Percentiles rank a stretch among this genome's conserved stretches.
These are phyloP conservation scores for Muscicapa comitata DNA, from an alignment of 2,797 vertebrate genomes.

Conservation along the genomic window DNA sequence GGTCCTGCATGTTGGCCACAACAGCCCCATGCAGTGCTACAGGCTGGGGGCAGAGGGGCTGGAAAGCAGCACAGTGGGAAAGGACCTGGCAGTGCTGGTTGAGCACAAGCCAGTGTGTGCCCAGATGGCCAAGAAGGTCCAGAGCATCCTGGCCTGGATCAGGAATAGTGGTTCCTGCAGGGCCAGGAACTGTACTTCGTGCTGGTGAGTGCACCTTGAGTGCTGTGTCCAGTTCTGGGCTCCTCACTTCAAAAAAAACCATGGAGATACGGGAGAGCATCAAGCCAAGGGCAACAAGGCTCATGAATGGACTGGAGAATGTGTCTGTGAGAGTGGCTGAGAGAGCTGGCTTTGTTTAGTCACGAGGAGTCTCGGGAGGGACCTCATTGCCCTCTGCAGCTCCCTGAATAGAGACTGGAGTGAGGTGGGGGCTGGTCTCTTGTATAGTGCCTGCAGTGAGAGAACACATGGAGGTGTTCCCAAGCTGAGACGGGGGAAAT, in stretches of 20 bases:
- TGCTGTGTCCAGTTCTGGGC: background rate
- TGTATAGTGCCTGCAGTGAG: rapidly evolving
- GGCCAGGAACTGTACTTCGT: background rate
- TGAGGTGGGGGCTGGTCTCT: background rate
- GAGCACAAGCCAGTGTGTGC: background rate
- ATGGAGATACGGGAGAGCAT: background rate
- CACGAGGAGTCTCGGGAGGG: background rate
- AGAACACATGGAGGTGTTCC: background rate
- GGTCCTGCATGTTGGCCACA: rapidly evolving
- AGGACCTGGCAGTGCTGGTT: rapidly evolving
- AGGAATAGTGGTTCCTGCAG: background rate
- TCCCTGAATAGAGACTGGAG: background rate
- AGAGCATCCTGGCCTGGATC: background rate
- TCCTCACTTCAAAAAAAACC: background rate
- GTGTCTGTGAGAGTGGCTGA: background rate
- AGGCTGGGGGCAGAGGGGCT: background rate
- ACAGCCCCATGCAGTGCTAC: rapidly evolving
- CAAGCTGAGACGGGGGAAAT: background rate
- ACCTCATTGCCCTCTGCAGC: background rate
- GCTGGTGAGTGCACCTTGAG: background rate
- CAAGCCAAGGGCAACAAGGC: background rate
- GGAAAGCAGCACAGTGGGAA: background rate
- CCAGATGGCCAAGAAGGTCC: background rate
- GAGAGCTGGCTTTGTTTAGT: background rate
- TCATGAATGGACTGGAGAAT: background rate